These are phyloP conservation scores for Icerya purchasi DNA, from an alignment of 2,888 invertebrate species.

Conservation along the genomic window DNA sequence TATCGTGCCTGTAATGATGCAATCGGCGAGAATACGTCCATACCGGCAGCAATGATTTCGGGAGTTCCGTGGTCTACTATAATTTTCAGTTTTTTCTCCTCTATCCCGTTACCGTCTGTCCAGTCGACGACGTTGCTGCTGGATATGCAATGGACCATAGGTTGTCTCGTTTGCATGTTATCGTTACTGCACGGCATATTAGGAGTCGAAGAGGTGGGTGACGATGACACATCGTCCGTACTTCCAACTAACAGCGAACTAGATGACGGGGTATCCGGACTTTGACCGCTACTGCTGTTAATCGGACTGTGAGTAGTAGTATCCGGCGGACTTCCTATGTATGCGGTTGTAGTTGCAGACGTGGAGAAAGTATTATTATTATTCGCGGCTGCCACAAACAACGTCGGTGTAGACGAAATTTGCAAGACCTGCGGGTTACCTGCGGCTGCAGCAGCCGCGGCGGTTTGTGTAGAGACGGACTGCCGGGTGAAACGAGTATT, in stretches of 20 bases:
- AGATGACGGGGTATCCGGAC: constrained; percentile 17
- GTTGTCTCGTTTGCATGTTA: constrained; percentile 21
- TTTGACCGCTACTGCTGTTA: constrained; percentile 29
- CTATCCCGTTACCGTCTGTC: constrained; percentile 12
- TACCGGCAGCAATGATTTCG: constrained; percentile 1
- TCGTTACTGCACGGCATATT: constrained; percentile 1
- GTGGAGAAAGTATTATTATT: constrained; percentile 24
- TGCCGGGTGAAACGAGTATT: constrained; percentile 28
- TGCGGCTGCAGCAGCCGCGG: constrained; percentile 25
- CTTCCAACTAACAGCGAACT: constrained; percentile 20
- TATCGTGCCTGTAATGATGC: neutral
- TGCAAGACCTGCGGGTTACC: constrained; percentile 15
- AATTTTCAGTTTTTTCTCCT: constrained; percentile 11
- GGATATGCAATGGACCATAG: constrained; percentile 71
- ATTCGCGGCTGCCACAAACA: constrained; percentile 21
- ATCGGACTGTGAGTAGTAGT: constrained; percentile 67
- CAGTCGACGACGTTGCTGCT: constrained; percentile 51
- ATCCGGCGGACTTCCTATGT: constrained; percentile 49
- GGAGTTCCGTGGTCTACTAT: constrained; percentile 7
- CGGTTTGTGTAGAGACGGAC: constrained; percentile 55
- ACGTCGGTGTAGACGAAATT: constrained; percentile 19
- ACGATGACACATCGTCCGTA: constrained; percentile 21
- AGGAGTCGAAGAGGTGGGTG: constrained; percentile 22
- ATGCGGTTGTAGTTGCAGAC: constrained; percentile 23
- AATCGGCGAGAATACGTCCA: neutral